Base-by-base conservation (phyloP, 2,888 invertebrate species). In the Nephrotoma guestfalica region DNA sequence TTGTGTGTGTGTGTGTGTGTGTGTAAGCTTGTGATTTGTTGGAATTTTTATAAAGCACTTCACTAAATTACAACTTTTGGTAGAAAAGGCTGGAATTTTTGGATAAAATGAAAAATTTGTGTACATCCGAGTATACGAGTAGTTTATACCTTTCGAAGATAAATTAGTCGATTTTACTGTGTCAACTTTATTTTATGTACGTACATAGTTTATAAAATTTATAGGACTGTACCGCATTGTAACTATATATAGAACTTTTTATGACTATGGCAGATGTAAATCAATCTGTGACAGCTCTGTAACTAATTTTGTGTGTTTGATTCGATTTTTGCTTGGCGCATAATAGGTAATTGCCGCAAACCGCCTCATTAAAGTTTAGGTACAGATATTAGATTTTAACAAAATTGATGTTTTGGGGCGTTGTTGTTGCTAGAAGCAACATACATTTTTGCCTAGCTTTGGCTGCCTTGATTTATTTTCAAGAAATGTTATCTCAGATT, bases 131-230 rank as follows among this genome's bases (percentile, higher is more conserved):
- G n/a, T n/a, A 30, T 30, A 30, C 30, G 30, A 30, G 30, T 57
- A 57, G 57, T 57, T 57, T 18, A 43, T 57, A 57, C 57, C 57
- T 57, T 57, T 57, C 1, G 4, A 71, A 47, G 9, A 86, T 57
- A 83, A 30, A 83, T 83, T 88, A 88, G 88, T 88, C 41, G 84
- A 85, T 86, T 86, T 86, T 86, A 86, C 88, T 85, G 45, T 87
- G 86, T 87, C 86, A 87, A 86, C 86, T 87, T 84, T 88, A 86
- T 86, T 86, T 87, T 87, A 87, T 87, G 30, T 84, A 83, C 86
- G 86, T 51, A 86, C 87, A 85, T 87, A 57, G 86, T 88, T 88
- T 30, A 87, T 57, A 57, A 15, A 57, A 15, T 57, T 57, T 57
- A 57, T 57, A 71, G 71, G 5, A 30, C 1, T 71, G 3, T 71